phyloP scores from a whole-genome alignment of 2,888 invertebrate species.

The Nesidiocoris tenuis region DNA sequence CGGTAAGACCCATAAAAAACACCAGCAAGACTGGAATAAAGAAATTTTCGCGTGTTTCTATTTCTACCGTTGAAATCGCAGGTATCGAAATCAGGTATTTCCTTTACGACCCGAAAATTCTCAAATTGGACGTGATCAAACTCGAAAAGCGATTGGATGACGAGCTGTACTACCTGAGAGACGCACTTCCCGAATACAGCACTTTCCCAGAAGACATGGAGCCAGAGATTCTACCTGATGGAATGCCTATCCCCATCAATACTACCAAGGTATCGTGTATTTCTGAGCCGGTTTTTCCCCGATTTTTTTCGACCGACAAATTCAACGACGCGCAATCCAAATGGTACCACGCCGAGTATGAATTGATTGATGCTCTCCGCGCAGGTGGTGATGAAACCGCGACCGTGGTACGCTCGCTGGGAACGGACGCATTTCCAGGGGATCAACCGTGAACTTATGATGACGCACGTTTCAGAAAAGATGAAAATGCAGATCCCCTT shows the following conservation, averaged over 20 bases:
- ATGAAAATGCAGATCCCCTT: conserved; percentile 55
- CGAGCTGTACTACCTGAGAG: conserved; percentile 81
- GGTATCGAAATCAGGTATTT: conserved; percentile 73
- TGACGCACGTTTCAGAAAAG: conserved; percentile 57
- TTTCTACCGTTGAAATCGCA: no score
- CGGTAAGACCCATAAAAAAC: no score
- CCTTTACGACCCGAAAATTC: conserved; percentile 90
- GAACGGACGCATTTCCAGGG: conserved; percentile 76
- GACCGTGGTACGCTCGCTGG: conserved; percentile 92
- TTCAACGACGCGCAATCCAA: no score
- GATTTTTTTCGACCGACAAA: no score
- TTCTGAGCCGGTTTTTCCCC: background rate
- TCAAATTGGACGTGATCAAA: conserved; percentile 83
- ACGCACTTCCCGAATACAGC: conserved; percentile 87
- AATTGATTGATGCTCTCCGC: no score
- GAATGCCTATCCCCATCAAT: conserved; percentile 76
- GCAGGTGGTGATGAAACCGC: conserved; percentile 71
- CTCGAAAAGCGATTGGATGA: conserved; percentile 92
- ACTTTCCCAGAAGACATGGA: conserved; percentile 93
- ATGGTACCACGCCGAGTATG: no score
- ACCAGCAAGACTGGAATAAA: no score
- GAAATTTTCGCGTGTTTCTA: no score
- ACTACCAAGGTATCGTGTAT: conserved; percentile 63
- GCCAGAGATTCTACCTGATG: conserved; percentile 74
- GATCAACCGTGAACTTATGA: conserved; percentile 62